These are phyloP conservation scores for Columba guinea DNA, from an alignment of 2,797 vertebrate species.

Conservation along the genomic window DNA sequence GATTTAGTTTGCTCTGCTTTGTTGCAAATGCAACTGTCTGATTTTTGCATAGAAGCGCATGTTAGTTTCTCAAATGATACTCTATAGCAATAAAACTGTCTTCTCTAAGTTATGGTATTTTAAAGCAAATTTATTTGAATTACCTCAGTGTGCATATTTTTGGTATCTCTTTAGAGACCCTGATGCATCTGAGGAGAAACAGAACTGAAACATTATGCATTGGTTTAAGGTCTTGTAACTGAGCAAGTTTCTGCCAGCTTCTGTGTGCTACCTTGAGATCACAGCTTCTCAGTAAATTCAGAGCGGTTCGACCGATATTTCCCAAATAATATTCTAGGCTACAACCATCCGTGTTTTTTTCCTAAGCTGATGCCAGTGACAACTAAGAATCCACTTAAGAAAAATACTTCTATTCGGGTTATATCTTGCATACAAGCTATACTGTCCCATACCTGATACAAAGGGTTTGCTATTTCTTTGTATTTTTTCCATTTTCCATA, in stretches of 20 bases:
- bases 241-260: not conserved
- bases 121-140: not conserved
- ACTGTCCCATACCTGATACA: not conserved
- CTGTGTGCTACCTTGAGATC: not conserved
- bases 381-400: not conserved
- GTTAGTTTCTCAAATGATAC: not conserved
- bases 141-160: not conserved
- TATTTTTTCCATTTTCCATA: not conserved
- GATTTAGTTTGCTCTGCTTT: conserved; percentile 12
- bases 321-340: not conserved
- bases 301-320: not conserved
- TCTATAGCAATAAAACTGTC: not conserved
- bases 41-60: not conserved
- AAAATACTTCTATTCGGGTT: not conserved
- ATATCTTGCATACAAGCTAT: not conserved
- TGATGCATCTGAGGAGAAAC: not conserved
- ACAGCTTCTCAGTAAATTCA: not conserved
- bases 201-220: not conserved
- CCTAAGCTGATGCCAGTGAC: not conserved
- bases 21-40: not conserved
- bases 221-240: not conserved
- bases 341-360: not conserved
- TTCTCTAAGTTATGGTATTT: not conserved
- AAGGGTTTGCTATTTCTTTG: not conserved
- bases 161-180: not conserved